phyloP scores from a whole-genome alignment of 2,888 invertebrate genomes.

The Drosophila barbarae region DNA sequence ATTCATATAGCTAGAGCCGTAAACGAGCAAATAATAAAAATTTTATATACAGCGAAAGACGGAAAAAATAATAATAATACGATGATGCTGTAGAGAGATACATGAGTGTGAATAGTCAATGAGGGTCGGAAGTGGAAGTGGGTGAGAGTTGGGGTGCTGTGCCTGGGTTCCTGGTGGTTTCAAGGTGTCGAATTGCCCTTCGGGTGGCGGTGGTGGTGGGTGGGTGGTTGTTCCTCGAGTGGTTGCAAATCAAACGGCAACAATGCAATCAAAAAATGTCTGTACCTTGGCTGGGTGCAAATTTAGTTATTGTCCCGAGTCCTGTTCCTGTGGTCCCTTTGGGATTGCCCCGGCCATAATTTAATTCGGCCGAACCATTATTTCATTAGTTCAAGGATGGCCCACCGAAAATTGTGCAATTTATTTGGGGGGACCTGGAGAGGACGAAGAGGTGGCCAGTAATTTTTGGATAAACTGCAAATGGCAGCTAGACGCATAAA shows the following conservation, averaged over 20 bases:
- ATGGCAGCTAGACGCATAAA: conserved; percentile 72
- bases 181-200: conserved; percentile 45
- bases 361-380: conserved; percentile 67
- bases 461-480: conserved; percentile 30
- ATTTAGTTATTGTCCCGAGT: conserved; percentile 70
- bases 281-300: conserved; percentile 61
- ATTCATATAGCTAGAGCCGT: conserved; percentile 45
- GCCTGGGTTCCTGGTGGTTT: conserved; percentile 2
- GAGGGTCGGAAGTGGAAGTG: conserved; percentile 39
- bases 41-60: conserved; percentile 47
- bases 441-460: background rate
- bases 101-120: conserved; percentile 77
- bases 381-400: conserved; percentile 62
- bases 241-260: conserved; percentile 71
- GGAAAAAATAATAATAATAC: conserved; percentile 50
- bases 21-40: conserved; percentile 70
- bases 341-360: conserved; percentile 67
- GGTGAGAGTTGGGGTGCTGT: conserved; percentile 25
- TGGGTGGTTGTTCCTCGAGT: conserved; percentile 31
- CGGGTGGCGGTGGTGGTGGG: conserved; percentile 9
- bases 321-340: conserved; percentile 43
- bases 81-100: conserved; percentile 51
- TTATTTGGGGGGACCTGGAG: conserved; percentile 44
- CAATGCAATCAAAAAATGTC: conserved; percentile 73
- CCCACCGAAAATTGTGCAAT: conserved; percentile 46